Evolutionary conservation across 2,888 invertebrate genomes (phyloP), one percentile per base, ranked within the genome.

Genomic region (Athalia cordata): DNA sequence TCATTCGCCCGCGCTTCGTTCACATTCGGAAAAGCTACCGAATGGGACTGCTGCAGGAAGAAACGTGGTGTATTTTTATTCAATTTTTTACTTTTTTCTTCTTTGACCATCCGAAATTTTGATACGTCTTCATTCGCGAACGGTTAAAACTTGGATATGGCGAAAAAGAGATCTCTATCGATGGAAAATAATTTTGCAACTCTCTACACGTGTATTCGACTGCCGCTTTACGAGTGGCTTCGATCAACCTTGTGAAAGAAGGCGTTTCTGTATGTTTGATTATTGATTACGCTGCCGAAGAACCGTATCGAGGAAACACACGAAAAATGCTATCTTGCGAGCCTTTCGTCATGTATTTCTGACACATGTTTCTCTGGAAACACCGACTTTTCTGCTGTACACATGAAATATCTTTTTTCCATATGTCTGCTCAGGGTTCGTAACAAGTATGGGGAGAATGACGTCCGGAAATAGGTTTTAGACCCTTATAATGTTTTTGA

Each of bases 401-500:
- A n/a, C 45, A 59, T 62, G 6, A 9, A 4, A 49, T 64, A 8
- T 6, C 72, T 4, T 13, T 45, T 45, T 13, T 15, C 45, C 50
- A 50, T 29, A 61, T 13, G 55, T 72, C 72, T 72, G 75, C 64
- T 49, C 29, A 50, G 43, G 62, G 49, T 64, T 75, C 29, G 50
- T 62, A 75, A 62, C 75, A 62, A 62, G 62, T 62, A 62, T 29
- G 29, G 64, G 62, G 64, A 64, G 61, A 62, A 75, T 62, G 75
- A 75, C 75, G 50, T 75, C 62, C 75, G 75, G 75, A 75, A 75
- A 75, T 75, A 29, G 62, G 62, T 75, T 75, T 52, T 49, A 75
- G 75, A 75, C 75, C 75, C 75, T 75, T 75, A 62, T 75, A 75
- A 75, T 75, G 75, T 75, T 75, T 75, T 64, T 52, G 6, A 50